These are phyloP conservation scores for Ophion slaviceki DNA, from an alignment of 2,888 invertebrate species.

Conservation along the genomic window DNA sequence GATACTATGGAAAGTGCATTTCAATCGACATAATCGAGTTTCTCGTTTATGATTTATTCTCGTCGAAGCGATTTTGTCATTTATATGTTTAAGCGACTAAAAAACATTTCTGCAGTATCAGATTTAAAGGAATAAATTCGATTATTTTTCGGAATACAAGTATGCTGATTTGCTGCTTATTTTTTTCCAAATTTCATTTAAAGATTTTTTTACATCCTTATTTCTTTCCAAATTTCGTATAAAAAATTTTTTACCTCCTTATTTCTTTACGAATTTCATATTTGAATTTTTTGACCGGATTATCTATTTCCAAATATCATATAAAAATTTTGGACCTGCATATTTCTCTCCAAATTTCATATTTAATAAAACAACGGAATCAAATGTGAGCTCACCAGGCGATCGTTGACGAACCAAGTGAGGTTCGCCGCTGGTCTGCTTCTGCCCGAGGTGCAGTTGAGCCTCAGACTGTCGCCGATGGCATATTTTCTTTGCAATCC, in stretches of 20 bases:
- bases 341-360: too few species aligned
- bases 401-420: conserved; percentile 82
- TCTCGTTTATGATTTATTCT: not conserved
- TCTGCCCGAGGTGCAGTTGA: conserved; percentile 79
- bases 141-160: not conserved
- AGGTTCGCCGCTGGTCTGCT: conserved; percentile 82
- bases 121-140: not conserved
- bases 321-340: too few species aligned
- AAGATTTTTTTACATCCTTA: too few species aligned
- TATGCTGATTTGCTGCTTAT: too few species aligned
- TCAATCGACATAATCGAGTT: not conserved
- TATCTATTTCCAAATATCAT: too few species aligned
- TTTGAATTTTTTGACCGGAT: too few species aligned
- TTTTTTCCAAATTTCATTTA: too few species aligned
- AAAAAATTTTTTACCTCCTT: too few species aligned
- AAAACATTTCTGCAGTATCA: not conserved
- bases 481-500: conserved; percentile 81
- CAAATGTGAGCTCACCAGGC: conserved; percentile 74
- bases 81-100: not conserved
- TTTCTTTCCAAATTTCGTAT: too few species aligned
- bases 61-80: not conserved
- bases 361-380: not conserved
- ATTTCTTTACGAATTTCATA: too few species aligned
- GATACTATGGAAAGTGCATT: not conserved
- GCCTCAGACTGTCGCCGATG: conserved; percentile 77